Evolutionary conservation across 1,140 invertebrate genomes (phyloP).

Genomic region (Eufriesea mexicana): DNA sequence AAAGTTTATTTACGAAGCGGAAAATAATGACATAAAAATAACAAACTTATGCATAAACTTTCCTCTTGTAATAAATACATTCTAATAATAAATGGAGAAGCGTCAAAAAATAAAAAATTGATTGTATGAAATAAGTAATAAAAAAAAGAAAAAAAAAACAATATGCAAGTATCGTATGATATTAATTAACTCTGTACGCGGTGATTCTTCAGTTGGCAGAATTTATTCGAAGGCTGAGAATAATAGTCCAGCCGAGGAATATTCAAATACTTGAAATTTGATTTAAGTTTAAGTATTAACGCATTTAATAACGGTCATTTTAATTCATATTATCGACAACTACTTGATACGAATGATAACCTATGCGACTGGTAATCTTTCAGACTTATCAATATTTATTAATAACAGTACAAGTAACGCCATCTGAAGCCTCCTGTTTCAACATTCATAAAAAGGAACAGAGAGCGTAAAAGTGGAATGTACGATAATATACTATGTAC

Average conservation of each 20-base stretch:
- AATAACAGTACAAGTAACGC: not conserved
- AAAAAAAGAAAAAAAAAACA: not conserved
- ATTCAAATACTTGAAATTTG: not conserved
- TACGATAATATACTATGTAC: not conserved
- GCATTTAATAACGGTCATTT: not conserved
- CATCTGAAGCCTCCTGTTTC: not conserved
- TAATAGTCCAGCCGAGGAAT: not conserved
- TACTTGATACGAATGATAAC: not conserved
- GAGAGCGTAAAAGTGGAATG: not conserved
- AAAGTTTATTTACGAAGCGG: no score
- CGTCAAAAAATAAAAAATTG: not conserved
- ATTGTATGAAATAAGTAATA: not conserved
- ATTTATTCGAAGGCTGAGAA: slow-evolving; percentile 4
- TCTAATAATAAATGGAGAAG: not conserved
- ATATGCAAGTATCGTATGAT: not conserved
- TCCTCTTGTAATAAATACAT: no score
- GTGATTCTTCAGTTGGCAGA: slow-evolving; percentile 5
- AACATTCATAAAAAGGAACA: not conserved
- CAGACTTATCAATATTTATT: not conserved
- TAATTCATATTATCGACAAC: not conserved
- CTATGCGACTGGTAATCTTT: not conserved
- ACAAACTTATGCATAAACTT: not conserved
- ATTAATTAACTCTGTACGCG: not conserved
- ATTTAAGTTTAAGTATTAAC: not conserved
- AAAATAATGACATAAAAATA: not conserved